These are phyloP conservation scores for Megaceryle alcyon DNA, from an alignment of 2,797 vertebrate genomes.

Conservation along the genomic window DNA sequence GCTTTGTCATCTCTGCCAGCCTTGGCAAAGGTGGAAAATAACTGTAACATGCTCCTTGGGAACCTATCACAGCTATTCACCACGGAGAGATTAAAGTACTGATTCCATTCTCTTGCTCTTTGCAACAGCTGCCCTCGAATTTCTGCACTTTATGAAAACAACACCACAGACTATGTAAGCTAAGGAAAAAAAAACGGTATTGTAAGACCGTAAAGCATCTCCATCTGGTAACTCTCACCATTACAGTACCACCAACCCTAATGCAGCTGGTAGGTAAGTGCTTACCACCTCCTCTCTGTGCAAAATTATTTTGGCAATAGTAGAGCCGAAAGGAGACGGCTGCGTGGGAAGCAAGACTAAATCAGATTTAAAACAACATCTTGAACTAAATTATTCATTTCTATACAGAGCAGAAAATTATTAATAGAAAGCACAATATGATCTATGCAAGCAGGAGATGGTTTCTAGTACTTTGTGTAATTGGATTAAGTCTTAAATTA, in stretches of 20 bases:
- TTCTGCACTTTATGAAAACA: neutral
- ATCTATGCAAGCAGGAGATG: neutral
- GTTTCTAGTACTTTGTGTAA: conserved; percentile 31
- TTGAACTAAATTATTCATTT: conserved; percentile 59
- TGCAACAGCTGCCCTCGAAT: neutral
- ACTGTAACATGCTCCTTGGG: neutral
- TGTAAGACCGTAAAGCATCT: neutral
- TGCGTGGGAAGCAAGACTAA: neutral
- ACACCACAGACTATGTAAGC: neutral
- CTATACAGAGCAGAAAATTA: conserved; percentile 29
- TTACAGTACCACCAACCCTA: neutral
- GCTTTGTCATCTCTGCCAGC: neutral
- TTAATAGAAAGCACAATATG: conserved; percentile 35
- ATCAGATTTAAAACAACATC: conserved; percentile 28
- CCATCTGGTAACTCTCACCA: neutral
- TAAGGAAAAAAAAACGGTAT: neutral
- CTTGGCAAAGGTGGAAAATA: neutral
- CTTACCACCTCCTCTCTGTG: neutral
- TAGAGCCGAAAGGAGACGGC: neutral
- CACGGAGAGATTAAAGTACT: neutral
- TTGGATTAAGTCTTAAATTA: conserved; percentile 32
- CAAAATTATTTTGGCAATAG: conserved; percentile 24
- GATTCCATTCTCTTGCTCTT: neutral
- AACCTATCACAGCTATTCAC: neutral
- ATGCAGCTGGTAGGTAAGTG: neutral